Evolutionary conservation across 2,888 invertebrate species (phyloP).

Genomic region (Nomada flava): DNA sequence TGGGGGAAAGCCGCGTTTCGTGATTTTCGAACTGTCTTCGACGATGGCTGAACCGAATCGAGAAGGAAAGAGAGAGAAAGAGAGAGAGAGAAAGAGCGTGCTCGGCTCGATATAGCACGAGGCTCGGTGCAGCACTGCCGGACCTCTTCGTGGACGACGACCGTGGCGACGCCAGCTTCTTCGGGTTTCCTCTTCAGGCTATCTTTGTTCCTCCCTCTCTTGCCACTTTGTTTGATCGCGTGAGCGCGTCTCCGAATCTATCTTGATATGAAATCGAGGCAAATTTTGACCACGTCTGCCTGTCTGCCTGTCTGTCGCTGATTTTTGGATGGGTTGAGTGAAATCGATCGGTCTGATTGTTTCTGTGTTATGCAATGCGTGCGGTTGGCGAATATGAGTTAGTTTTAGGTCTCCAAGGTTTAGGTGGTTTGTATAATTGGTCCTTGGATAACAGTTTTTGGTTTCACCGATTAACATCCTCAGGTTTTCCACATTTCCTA

Average conservation of each 20-base stretch:
- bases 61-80: conserved; percentile 33
- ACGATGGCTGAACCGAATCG: conserved; percentile 48
- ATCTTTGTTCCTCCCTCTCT: conserved; percentile 63
- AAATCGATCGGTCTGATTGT: conserved; percentile 1
- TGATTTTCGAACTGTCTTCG: conserved; percentile 50
- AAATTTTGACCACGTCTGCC: not conserved
- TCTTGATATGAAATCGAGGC: conserved; percentile 9
- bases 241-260: conserved; percentile 12
- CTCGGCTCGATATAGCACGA: conserved; percentile 77
- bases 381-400: not conserved
- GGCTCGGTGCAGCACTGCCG: conserved; percentile 71
- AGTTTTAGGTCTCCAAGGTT: not conserved
- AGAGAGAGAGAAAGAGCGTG: conserved; percentile 50
- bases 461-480: no score
- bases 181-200: conserved; percentile 63
- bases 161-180: conserved; percentile 72
- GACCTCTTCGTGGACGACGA: conserved; percentile 70
- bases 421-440: no score
- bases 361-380: conserved; percentile 27
- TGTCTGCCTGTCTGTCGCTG: not conserved
- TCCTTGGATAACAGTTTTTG: no score
- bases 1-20: conserved; percentile 28
- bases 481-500: no score
- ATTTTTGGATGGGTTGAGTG: not conserved
- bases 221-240: conserved; percentile 24